Evolutionary conservation across 2,113 vertebrate genomes (phyloP).

Genomic region (Sylvia atricapilla): DNA sequence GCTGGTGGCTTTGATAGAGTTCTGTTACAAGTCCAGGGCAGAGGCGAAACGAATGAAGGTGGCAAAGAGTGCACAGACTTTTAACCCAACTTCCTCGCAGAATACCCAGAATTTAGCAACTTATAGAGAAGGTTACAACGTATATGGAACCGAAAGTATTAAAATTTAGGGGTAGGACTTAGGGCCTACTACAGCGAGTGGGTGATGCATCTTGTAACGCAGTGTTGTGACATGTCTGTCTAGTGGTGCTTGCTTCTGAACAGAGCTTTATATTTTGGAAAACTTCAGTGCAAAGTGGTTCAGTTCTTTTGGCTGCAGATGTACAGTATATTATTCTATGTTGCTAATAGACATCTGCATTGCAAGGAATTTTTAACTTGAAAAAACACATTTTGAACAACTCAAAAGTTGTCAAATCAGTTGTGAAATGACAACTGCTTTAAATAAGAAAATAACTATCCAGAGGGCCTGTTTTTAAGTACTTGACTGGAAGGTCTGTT

Average conservation of each 20-base stretch:
- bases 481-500: not conserved
- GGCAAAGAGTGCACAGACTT: conserved; percentile 94
- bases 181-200: conserved; percentile 92
- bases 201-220: conserved; percentile 86
- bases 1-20: conserved; percentile 99
- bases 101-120: conserved; percentile 99
- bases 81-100: conserved; percentile 99
- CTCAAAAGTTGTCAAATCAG: not conserved
- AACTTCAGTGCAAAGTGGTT: conserved; percentile 81
- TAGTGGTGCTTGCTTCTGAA: conserved; percentile 85
- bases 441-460: conserved; percentile 32
- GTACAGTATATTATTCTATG: conserved; percentile 80
- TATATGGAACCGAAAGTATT: conserved; percentile 99
- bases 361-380: conserved; percentile 58
- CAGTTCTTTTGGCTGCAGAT: conserved; percentile 90
- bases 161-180: conserved; percentile 99
- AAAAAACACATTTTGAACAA: conserved; percentile 6
- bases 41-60: conserved; percentile 99
- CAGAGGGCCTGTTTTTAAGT: not conserved
- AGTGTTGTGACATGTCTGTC: conserved; percentile 89
- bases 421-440: not conserved
- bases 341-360: conserved; percentile 96
- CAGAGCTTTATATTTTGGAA: conserved; percentile 79
- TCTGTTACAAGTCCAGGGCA: conserved; percentile 99
- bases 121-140: conserved; percentile 99